Conservation (phyloP, 2,888 invertebrate genomes). For the Glyphotaelius pellucidus region DNA sequence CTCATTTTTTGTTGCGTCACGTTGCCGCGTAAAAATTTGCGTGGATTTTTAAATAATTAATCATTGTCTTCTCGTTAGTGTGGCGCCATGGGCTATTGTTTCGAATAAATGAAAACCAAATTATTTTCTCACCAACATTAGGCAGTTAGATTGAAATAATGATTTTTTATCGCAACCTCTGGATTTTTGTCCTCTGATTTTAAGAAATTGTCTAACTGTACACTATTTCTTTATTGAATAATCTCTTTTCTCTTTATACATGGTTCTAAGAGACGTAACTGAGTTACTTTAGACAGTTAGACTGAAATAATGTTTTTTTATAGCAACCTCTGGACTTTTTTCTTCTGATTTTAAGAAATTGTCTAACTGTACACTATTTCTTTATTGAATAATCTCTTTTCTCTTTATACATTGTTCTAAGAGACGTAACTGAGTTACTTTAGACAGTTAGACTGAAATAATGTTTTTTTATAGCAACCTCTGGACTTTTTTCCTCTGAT, state of each 20-base stretch:
- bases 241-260: neutral
- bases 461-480: neutral
- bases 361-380: neutral
- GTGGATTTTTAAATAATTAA: slow-evolving; percentile 16
- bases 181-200: slow-evolving; percentile 12
- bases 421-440: no score
- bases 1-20: slow-evolving; percentile 20
- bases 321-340: neutral
- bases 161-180: neutral
- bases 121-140: slow-evolving; percentile 15
- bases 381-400: neutral
- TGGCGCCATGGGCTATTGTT: slow-evolving; percentile 23
- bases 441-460: slow-evolving; percentile 14
- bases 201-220: neutral
- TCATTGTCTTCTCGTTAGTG: slow-evolving; percentile 42
- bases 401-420: neutral
- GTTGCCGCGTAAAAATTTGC: slow-evolving; percentile 24
- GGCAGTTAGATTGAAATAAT: slow-evolving; percentile 24
- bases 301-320: slow-evolving; percentile 34
- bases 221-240: neutral
- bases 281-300: no score
- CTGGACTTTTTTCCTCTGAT: slow-evolving; percentile 3
- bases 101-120: slow-evolving; percentile 20
- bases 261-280: no score
- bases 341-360: neutral